A percentile compares a stretch with the other conserved stretches of the same genome.
These are phyloP conservation scores for Drosophila basisetae DNA, from an alignment of 2,888 invertebrate genomes.

Conservation along the genomic window DNA sequence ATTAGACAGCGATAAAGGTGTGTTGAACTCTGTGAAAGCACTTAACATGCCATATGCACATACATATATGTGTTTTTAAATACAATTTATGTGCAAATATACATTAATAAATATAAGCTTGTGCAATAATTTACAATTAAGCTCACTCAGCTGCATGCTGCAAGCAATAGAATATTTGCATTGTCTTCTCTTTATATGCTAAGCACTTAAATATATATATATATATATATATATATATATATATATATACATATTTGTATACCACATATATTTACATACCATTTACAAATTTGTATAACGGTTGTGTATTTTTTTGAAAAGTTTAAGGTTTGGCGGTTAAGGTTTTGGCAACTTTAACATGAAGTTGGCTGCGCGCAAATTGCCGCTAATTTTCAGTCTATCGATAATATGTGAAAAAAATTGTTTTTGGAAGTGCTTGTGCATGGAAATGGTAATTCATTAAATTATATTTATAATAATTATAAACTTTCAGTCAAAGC, in stretches of 20 bases:
- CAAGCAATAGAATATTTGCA: neutral
- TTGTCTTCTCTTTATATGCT: too few species aligned
- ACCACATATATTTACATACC: neutral
- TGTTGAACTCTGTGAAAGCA: slow-evolving; percentile 69
- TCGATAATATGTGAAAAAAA: neutral
- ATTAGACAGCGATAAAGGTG: slow-evolving; percentile 69
- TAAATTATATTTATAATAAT: neutral
- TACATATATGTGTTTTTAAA: neutral
- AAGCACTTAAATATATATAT: neutral
- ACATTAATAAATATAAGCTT: neutral
- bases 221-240: neutral
- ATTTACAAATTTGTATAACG: neutral
- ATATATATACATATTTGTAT: neutral
- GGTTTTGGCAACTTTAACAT: slow-evolving; percentile 4
- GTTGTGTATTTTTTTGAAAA: neutral
- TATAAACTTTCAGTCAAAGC: neutral
- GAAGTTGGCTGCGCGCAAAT: slow-evolving; percentile 31
- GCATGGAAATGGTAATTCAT: neutral
- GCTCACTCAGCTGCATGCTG: neutral
- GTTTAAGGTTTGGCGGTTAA: neutral
- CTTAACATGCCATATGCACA: slow-evolving; percentile 15
- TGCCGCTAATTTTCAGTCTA: slow-evolving; percentile 6
- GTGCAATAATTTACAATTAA: neutral
- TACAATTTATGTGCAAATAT: neutral
- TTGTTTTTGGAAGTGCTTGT: neutral